A percentile compares a stretch with the other conserved stretches of the same genome.
Conservation (phyloP, 2,113 vertebrate genomes). For the Oxygymnocypris stewartii region DNA sequence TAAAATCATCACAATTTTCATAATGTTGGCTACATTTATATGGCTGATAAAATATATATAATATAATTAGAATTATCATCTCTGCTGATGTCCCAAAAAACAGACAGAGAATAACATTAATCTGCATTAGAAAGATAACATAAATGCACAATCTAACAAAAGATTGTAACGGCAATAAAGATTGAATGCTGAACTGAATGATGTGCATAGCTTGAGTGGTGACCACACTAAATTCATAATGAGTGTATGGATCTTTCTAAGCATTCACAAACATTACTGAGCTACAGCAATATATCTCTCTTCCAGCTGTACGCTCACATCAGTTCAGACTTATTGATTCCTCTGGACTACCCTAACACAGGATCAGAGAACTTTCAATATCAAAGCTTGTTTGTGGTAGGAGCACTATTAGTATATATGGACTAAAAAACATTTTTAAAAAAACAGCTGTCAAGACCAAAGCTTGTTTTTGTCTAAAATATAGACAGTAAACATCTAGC, state of each 20-base stretch:
- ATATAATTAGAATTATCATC: neutral
- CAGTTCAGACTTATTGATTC: slow-evolving; percentile 20
- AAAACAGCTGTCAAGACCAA: neutral
- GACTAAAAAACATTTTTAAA: neutral
- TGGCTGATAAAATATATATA: neutral
- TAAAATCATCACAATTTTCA: neutral
- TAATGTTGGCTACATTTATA: neutral
- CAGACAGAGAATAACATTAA: neutral
- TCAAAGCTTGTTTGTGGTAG: neutral
- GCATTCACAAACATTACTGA: neutral
- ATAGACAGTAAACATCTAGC: slow-evolving; percentile 1
- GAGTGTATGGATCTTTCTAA: slow-evolving; percentile 26
- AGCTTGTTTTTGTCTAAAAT: neutral
- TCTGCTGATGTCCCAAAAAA: neutral
- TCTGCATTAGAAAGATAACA: neutral
- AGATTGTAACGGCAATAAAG: neutral
- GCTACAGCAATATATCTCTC: neutral
- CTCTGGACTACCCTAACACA: neutral
- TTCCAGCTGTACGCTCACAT: slow-evolving; percentile 15
- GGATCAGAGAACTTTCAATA: slow-evolving; percentile 13
- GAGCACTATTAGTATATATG: neutral
- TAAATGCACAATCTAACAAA: neutral
- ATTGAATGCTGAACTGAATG: neutral
- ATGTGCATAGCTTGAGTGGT: slow-evolving; percentile 11
- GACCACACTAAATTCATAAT: slow-evolving; percentile 14